Evolutionary conservation across 2,797 vertebrate species (phyloP).

Genomic region (Alcedo quadribrachys): DNA sequence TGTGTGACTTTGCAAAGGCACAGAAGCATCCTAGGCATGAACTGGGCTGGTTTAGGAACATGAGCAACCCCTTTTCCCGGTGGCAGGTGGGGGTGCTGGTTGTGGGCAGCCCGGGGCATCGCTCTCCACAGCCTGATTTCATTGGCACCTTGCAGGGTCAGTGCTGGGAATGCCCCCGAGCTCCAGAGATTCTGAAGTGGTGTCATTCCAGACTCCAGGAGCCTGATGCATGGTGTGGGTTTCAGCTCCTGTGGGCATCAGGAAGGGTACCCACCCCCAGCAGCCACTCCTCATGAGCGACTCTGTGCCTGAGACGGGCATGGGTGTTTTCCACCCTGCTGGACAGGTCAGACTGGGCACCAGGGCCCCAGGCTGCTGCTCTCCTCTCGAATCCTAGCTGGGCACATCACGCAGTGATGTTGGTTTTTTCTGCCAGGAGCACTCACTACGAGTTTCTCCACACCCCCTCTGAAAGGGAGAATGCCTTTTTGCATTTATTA

Average conservation of each 20-base stretch:
- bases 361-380: not conserved
- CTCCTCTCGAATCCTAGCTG: not conserved
- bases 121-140: not conserved
- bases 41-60: too few species aligned
- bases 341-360: accelerated
- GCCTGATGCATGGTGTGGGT: not conserved
- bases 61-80: too few species aligned
- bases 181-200: accelerated
- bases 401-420: conserved; percentile 1
- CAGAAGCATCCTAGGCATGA: too few species aligned
- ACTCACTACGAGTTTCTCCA: not conserved
- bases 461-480: conserved; percentile 3
- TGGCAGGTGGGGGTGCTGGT: too few species aligned
- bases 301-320: not conserved
- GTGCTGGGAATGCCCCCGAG: accelerated
- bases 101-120: too few species aligned
- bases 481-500: conserved; percentile 62
- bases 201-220: accelerated
- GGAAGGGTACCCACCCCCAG: not conserved
- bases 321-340: accelerated
- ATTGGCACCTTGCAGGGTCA: not conserved
- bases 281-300: too few species aligned
- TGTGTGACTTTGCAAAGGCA: accelerated
- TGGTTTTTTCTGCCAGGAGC: not conserved
- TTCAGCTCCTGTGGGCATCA: accelerated